Evolutionary conservation across 2,888 invertebrate genomes (phyloP), one percentile per base, ranked within the genome.

Genomic region (Thymelicus acteon): DNA sequence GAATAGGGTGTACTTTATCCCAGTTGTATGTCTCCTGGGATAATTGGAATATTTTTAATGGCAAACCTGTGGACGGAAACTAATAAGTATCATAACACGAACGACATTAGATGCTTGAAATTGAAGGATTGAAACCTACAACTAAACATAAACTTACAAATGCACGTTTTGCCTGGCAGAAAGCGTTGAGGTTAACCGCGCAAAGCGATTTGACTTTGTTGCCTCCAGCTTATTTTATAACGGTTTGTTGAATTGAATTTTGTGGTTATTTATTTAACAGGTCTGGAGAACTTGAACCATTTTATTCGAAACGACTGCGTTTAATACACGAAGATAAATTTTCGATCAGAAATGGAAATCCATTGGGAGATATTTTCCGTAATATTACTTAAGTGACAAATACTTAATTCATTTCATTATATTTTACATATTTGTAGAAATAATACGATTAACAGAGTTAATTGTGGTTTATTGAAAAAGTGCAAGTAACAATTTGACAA

Each of bases 261-360:
- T 93, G 93, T 89, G 93, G 93, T 93, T 92, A 90, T 92, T 92
- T 93, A 92, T 93, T 90, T 91, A 89, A 88, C 87, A 89, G 76
- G 84, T 85, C 83, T 86, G 83, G 82, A 80, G 80, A 79, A 79
- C 72, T 69, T 73, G 74, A 72, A 74, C 72, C 73, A 71, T 73
- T 77, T 74, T 72, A 69, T 67, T 74, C 61, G 67, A 58, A 63
- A 63, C 67, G 62, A 61, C 69, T 15, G 13, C 58, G 47, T 48
- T 63, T 44, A 60, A 58, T 57, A 58, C 40, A 47, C 47, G 58
- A 54, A 44, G 57, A 57, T 69, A 24, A 31, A 69, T 58, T 62
- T 31, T 68, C 62, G 37, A 68, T 61, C 68, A 54, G 62, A 67
- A 67, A 57, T 12, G 37, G 37, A 54, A 54, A 60, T 67, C 48